Conservation (phyloP, 2,113 vertebrate species). For the Nesogale talazaci region DNA sequence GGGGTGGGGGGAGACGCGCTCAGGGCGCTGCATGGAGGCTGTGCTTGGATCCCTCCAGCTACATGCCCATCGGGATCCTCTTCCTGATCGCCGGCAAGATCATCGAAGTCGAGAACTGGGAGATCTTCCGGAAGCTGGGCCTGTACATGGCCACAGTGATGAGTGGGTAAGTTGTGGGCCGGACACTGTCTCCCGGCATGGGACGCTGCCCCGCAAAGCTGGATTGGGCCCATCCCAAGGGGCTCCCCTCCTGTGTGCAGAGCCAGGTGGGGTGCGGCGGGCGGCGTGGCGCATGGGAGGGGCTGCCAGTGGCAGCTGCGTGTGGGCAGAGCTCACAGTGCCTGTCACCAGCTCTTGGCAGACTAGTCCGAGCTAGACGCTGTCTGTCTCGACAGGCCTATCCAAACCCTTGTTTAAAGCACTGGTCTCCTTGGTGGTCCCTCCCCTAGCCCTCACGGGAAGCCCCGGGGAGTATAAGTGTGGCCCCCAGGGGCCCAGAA, state of each 20-base stretch:
- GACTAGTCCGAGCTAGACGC: conserved; percentile 71
- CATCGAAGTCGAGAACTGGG: conserved; percentile 98
- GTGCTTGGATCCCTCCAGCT: conserved; percentile 87
- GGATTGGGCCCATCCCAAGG: not conserved
- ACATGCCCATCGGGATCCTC: conserved; percentile 97
- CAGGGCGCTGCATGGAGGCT: too few relatives aligned
- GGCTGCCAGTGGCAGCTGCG: conserved; percentile 58
- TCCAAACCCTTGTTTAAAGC: conserved; percentile 62
- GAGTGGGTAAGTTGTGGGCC: conserved; percentile 90
- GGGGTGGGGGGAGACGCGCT: too few relatives aligned
- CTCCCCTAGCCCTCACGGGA: not conserved
- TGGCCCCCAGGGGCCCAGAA: not conserved
- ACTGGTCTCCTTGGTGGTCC: not conserved
- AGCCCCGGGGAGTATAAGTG: not conserved
- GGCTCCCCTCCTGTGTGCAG: not conserved
- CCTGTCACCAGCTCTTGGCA: conserved; percentile 68
- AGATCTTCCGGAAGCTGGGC: conserved; percentile 97
- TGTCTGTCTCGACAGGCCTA: conserved; percentile 23
- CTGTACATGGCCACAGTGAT: conserved; percentile 99
- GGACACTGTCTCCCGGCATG: not conserved
- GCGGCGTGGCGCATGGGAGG: not conserved
- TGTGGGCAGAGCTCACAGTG: conserved; percentile 50
- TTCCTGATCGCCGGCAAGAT: conserved; percentile 99
- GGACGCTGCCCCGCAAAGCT: not conserved
- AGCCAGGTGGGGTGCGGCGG: conserved; percentile 33